Percentiles rank a stretch among this genome's conserved stretches.
These are phyloP conservation scores for Charadrius vociferus DNA, from an alignment of 2,113 vertebrate genomes.

Conservation along the genomic window DNA sequence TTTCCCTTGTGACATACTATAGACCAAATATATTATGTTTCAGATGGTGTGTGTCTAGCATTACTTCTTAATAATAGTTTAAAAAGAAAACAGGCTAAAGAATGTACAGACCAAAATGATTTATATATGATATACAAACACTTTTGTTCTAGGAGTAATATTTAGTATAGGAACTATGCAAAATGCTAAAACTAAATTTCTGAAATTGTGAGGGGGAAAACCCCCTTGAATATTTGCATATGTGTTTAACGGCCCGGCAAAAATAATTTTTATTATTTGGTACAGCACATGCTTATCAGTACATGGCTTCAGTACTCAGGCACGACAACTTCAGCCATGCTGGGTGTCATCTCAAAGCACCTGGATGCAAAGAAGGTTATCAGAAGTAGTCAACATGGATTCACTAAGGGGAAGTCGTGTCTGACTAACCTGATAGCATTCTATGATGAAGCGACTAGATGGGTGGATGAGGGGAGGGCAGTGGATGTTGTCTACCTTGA, in stretches of 20 bases:
- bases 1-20: neutral
- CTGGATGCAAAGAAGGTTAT: too few species aligned
- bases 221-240: neutral
- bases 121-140: neutral
- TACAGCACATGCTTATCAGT: neutral
- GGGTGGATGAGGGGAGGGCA: too few species aligned
- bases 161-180: neutral
- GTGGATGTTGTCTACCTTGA: too few species aligned
- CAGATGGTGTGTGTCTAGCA: neutral
- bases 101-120: neutral
- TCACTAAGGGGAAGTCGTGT: too few species aligned
- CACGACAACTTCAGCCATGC: slow-evolving; percentile 5
- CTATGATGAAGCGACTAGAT: too few species aligned
- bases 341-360: too few species aligned
- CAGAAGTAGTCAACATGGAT: too few species aligned
- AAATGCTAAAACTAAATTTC: neutral
- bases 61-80: neutral
- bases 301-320: neutral
- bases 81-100: neutral
- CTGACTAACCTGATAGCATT: too few species aligned
- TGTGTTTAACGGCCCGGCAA: neutral
- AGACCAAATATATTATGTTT: neutral
- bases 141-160: neutral
- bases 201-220: neutral
- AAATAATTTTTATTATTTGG: neutral